A percentile compares a stretch with the other conserved stretches of the same genome.
Conservation (phyloP, 2,113 vertebrate species). For the Phylloscopus whistleri region DNA sequence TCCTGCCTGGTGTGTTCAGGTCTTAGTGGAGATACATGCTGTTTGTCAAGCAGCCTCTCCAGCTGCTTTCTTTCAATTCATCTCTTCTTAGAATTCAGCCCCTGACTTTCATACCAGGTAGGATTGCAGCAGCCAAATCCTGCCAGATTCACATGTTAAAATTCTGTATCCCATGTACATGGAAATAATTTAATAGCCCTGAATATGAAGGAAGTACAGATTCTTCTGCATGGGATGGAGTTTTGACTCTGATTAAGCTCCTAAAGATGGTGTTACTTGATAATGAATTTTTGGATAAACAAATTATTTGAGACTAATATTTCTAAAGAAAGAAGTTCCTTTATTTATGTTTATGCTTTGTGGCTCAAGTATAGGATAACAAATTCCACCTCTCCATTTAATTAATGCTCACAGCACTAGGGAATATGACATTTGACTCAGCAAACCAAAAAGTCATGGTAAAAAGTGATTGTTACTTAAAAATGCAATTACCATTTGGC, state of each 20-base stretch:
- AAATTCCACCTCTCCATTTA: background rate
- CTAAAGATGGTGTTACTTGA: background rate
- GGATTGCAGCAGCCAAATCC: background rate
- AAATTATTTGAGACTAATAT: background rate
- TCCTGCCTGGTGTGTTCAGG: background rate
- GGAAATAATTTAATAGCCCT: background rate
- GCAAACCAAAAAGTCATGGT: background rate
- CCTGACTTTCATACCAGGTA: background rate
- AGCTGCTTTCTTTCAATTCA: background rate
- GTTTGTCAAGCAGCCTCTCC: constrained; percentile 17
- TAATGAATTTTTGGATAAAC: background rate
- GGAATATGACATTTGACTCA: constrained; percentile 31
- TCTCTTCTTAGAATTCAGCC: constrained; percentile 24
- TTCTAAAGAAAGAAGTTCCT: background rate
- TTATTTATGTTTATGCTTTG: constrained; percentile 13
- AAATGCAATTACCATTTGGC: constrained; percentile 34
- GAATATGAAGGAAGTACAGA: background rate
- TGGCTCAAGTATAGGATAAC: background rate
- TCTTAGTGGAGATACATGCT: background rate
- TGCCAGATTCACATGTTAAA: background rate
- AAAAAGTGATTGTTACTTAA: constrained; percentile 30
- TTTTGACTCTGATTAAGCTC: background rate
- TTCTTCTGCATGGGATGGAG: background rate
- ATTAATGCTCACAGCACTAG: background rate
- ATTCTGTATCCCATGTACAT: background rate